These are phyloP conservation scores for Amphipoea oculea DNA, from an alignment of 2,888 invertebrate genomes.

Conservation along the genomic window DNA sequence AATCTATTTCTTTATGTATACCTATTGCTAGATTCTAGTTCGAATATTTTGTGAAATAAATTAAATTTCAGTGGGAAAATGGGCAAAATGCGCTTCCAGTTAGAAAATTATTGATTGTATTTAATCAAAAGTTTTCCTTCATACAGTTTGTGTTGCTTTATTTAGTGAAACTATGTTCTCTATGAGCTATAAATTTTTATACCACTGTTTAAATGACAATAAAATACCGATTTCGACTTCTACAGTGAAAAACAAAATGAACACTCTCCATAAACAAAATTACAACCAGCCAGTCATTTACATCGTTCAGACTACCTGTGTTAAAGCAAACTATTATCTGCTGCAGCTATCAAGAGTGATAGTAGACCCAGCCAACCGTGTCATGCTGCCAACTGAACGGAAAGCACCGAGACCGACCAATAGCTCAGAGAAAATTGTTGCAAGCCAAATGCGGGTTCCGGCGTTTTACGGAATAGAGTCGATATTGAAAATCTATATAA, in stretches of 20 bases:
- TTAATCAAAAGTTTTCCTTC: background rate
- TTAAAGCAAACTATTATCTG: conserved; percentile 43
- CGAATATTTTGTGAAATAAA: background rate
- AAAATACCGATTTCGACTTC: background rate
- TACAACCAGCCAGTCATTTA: conserved; percentile 10
- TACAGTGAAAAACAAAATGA: background rate
- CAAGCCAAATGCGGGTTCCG: conserved; percentile 55
- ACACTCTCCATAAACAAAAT: conserved; percentile 11
- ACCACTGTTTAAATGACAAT: background rate
- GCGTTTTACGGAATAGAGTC: conserved; percentile 17
- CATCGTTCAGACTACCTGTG: conserved; percentile 25
- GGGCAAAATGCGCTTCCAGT: no score
- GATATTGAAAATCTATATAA: background rate
- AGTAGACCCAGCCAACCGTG: conserved; percentile 57
- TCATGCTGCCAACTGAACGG: conserved; percentile 31
- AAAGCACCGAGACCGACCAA: conserved; percentile 29
- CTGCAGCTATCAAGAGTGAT: conserved; percentile 64
- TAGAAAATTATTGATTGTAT: background rate
- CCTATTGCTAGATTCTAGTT: background rate
- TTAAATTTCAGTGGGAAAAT: background rate
- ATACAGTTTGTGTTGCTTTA: background rate
- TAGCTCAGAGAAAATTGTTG: conserved; percentile 40
- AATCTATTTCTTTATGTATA: background rate
- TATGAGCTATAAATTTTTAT: background rate
- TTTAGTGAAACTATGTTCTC: background rate